These are phyloP conservation scores for Coracopsis vasa DNA, from an alignment of 2,113 vertebrate species.

Conservation along the genomic window DNA sequence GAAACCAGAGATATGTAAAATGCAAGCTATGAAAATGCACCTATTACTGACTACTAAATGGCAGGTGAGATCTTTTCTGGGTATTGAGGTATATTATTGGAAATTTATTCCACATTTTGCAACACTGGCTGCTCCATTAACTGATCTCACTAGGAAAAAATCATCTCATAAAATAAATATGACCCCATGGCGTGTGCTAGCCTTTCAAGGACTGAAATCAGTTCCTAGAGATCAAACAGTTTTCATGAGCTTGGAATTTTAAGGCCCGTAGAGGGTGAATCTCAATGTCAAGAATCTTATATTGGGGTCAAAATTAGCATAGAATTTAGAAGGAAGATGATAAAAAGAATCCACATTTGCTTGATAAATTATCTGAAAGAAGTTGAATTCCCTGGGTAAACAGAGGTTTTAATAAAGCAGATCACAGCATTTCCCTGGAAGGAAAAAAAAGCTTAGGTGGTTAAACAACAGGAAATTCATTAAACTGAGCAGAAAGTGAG, in stretches of 20 bases:
- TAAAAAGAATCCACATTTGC: background rate
- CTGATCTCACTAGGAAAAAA: conserved; percentile 67
- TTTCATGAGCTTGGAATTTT: conserved; percentile 27
- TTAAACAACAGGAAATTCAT: background rate
- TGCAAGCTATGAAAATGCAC: background rate
- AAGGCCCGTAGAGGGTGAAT: background rate
- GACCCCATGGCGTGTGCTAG: conserved; percentile 12
- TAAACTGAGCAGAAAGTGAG: background rate
- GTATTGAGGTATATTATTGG: background rate
- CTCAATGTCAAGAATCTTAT: conserved; percentile 7
- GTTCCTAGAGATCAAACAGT: conserved; percentile 33
- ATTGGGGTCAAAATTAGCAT: conserved; percentile 8
- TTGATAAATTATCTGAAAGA: background rate
- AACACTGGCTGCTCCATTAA: conserved; percentile 13
- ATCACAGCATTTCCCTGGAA: background rate
- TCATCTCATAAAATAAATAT: conserved; percentile 60
- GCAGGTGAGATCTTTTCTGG: conserved; percentile 47
- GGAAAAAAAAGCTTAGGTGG: background rate
- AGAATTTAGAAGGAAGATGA: background rate
- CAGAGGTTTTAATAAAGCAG: background rate
- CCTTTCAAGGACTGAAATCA: conserved; percentile 54
- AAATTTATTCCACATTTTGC: conserved; percentile 29
- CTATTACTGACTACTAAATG: conserved; percentile 22
- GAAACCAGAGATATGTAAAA: conserved; percentile 35
- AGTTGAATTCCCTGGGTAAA: background rate